phyloP scores from a whole-genome alignment of 2,888 invertebrate genomes.

The Lasioglossum zephyrum region DNA sequence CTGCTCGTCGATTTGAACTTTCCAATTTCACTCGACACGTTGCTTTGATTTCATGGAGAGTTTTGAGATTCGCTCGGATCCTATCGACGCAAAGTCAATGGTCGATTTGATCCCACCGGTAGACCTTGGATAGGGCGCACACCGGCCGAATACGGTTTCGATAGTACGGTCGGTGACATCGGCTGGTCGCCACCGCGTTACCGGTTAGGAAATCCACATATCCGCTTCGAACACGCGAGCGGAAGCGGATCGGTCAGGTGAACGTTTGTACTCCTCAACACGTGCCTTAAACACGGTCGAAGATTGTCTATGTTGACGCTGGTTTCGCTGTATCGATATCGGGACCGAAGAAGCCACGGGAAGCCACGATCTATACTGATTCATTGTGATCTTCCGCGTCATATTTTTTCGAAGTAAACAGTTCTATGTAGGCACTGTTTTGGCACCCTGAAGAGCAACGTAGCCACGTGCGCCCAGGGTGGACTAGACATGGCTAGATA shows the following conservation, averaged over 20 bases:
- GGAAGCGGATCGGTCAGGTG: neutral
- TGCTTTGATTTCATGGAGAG: neutral
- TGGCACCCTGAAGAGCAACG: too few species aligned
- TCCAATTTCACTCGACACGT: neutral
- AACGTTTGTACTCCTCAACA: neutral
- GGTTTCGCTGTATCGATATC: neutral
- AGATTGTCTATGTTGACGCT: neutral
- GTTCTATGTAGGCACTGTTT: too few species aligned
- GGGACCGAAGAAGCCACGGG: neutral
- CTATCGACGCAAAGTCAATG: conserved; percentile 27
- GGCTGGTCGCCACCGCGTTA: conserved; percentile 5
- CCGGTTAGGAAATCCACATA: conserved; percentile 1
- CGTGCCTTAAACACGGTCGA: neutral
- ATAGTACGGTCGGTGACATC: conserved; percentile 52
- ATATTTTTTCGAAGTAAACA: neutral
- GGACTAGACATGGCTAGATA: too few species aligned
- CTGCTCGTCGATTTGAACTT: neutral
- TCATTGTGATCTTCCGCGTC: neutral
- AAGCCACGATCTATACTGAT: too few species aligned
- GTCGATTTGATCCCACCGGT: conserved; percentile 37
- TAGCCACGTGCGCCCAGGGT: too few species aligned
- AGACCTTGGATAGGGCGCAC: conserved; percentile 51
- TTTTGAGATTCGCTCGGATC: neutral
- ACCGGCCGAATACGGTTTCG: conserved; percentile 45
- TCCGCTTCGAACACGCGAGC: neutral